Conservation (phyloP, 2,113 vertebrate genomes). For the Tupaia chinensis region DNA sequence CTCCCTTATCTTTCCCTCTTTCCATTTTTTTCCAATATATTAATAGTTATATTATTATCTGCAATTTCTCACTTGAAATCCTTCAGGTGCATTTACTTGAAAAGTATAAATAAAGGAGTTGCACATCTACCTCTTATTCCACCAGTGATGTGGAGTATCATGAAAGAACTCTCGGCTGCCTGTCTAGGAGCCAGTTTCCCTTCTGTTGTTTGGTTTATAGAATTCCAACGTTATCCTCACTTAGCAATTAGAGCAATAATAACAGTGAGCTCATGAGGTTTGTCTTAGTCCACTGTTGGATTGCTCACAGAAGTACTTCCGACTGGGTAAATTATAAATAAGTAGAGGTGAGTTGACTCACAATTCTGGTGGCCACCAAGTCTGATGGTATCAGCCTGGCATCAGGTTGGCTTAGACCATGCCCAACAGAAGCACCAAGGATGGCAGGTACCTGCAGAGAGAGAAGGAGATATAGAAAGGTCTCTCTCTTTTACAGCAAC, state of each 20-base stretch:
- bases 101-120: not conserved
- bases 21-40: not conserved
- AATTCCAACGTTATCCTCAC: not conserved
- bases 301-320: too few species aligned
- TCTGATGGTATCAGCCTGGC: too few species aligned
- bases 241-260: not conserved
- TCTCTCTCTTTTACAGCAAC: too few species aligned
- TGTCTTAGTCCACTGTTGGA: too few species aligned
- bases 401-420: too few species aligned
- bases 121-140: not conserved
- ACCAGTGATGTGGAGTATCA: not conserved
- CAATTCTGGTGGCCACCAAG: too few species aligned
- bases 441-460: too few species aligned
- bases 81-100: conserved; percentile 10
- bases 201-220: not conserved
- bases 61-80: not conserved
- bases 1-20: not conserved
- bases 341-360: too few species aligned
- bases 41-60: not conserved
- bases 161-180: not conserved
- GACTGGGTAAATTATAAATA: too few species aligned
- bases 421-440: too few species aligned
- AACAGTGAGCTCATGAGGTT: not conserved
- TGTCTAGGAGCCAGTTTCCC: not conserved
- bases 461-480: too few species aligned